Evolutionary conservation across 2,888 invertebrate genomes (phyloP).

Genomic region (Amphimallon solstitiale): DNA sequence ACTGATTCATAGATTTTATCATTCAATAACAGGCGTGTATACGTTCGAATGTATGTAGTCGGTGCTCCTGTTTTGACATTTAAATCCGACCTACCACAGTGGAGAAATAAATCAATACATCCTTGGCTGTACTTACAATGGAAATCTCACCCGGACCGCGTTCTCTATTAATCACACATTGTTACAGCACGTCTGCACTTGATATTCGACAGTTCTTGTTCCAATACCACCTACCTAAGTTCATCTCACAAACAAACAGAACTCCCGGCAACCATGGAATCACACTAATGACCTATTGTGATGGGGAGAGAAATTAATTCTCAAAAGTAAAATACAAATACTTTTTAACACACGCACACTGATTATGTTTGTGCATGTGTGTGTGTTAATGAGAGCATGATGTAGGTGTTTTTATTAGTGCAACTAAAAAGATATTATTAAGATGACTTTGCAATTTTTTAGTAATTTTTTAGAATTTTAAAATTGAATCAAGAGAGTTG

Average conservation of each 20-base stretch:
- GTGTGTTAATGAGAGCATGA: no score
- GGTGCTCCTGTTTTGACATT: conserved; percentile 28
- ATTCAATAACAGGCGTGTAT: conserved; percentile 7
- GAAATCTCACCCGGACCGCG: conserved; percentile 28
- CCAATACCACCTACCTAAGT: conserved; percentile 30
- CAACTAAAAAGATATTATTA: no score
- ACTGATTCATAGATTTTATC: conserved; percentile 22
- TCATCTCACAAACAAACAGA: conserved; percentile 33
- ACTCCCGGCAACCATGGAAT: conserved; percentile 26
- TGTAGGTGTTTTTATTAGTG: no score
- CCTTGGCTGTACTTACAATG: conserved; percentile 31
- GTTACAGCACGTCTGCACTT: conserved; percentile 46
- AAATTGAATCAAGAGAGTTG: no score
- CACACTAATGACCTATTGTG: conserved; percentile 33
- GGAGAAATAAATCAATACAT: conserved; percentile 32
- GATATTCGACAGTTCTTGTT: conserved; percentile 45
- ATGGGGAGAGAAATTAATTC: conserved; percentile 15
- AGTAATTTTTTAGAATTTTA: no score
- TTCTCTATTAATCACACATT: conserved; percentile 44
- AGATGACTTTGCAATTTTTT: no score
- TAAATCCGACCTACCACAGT: conserved; percentile 33
- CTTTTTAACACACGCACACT: neutral
- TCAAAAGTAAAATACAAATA: conserved; percentile 9
- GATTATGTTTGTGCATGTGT: no score
- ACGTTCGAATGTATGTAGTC: neutral